Percentiles rank a stretch among this genome's conserved stretches.
Evolutionary conservation across 2,797 vertebrate species (phyloP).

Genomic region (Mycteria americana): DNA sequence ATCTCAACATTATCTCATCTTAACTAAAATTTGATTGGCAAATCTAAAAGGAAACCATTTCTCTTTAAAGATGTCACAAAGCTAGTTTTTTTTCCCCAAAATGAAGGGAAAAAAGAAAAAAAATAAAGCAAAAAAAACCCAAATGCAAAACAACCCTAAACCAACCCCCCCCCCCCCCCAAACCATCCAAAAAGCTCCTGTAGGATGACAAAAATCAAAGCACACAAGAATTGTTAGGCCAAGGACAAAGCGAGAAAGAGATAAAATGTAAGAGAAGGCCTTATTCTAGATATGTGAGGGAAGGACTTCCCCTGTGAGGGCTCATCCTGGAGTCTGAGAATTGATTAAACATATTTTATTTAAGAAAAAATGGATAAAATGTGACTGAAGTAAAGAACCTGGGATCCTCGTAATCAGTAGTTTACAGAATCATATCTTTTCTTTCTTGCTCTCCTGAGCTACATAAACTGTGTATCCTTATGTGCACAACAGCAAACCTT

Average conservation of each 20-base stretch:
- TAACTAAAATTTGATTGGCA: neutral
- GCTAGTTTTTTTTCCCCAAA: rapidly evolving
- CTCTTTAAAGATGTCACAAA: neutral
- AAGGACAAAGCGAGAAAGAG: neutral
- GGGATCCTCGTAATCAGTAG: neutral
- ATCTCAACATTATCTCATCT: neutral
- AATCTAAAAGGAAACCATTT: neutral
- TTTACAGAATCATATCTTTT: neutral
- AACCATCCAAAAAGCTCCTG: neutral
- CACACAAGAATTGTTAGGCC: neutral
- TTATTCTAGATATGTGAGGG: neutral
- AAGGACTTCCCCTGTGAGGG: neutral
- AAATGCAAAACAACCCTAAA: neutral
- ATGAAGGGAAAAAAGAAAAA: neutral
- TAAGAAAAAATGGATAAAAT: neutral
- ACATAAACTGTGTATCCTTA: neutral
- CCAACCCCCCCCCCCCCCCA: rapidly evolving
- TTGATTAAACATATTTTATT: neutral
- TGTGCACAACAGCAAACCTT: neutral
- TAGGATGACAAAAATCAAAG: neutral
- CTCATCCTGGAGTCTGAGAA: neutral
- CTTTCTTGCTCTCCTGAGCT: neutral
- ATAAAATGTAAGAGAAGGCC: neutral
- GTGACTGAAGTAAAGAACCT: neutral
- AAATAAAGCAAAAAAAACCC: neutral